Evolutionary conservation across 2,113 vertebrate genomes (phyloP).

Genomic region (Eublepharis macularius): DNA sequence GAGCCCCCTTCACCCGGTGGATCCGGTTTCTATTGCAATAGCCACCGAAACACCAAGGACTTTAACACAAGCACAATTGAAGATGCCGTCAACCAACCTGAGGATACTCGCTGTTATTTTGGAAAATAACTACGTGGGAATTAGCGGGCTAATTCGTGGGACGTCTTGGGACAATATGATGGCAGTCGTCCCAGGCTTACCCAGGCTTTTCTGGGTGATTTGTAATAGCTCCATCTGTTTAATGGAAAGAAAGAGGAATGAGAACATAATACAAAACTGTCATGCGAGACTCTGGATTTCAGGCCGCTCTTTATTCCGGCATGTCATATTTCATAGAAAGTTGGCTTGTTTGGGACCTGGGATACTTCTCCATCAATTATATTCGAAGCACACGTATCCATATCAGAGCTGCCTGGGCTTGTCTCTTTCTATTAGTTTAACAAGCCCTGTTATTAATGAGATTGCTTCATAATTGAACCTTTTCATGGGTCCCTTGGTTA

Average conservation of each 20-base stretch:
- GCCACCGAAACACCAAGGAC: background rate
- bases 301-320: constrained; percentile 8
- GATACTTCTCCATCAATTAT: constrained; percentile 86
- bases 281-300: background rate
- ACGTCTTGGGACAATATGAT: background rate
- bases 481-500: constrained; percentile 93
- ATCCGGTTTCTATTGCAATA: background rate
- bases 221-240: background rate
- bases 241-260: background rate
- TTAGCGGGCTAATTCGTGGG: background rate
- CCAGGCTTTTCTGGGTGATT: background rate
- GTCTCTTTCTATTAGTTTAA: constrained; percentile 90
- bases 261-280: background rate
- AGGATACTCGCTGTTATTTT: background rate
- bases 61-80: constrained; percentile 20
- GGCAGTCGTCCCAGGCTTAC: background rate
- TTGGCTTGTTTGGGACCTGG: constrained; percentile 75
- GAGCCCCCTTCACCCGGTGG: background rate
- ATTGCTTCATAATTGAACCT: constrained; percentile 94
- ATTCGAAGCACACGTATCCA: constrained; percentile 87
- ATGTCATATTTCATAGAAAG: constrained; percentile 39
- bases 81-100: background rate
- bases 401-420: constrained; percentile 84
- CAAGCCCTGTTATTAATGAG: constrained; percentile 95
- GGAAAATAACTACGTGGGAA: constrained; percentile 39